Percentiles rank a stretch among this genome's conserved stretches.
Evolutionary conservation across 1,140 invertebrate species (phyloP).

Genomic region (Leguminivora glycinivorella): DNA sequence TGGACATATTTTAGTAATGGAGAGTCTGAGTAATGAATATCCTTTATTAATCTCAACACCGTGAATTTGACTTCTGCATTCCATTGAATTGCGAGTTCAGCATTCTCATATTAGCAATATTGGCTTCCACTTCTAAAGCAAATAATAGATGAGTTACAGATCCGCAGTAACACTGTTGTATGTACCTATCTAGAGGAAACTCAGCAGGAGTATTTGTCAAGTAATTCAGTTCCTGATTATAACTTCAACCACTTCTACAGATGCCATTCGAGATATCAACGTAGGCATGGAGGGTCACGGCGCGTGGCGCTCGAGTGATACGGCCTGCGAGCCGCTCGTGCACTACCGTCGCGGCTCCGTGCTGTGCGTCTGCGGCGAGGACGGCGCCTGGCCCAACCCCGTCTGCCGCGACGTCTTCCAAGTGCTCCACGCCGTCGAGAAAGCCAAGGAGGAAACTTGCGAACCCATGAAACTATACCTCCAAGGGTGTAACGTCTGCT

Average conservation of each 20-base stretch:
- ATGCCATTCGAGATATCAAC: constrained; percentile 57
- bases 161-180: too few species aligned
- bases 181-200: too few species aligned
- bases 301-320: constrained; percentile 47
- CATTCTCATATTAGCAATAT: too few species aligned
- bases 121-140: too few species aligned
- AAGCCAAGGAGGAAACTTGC: constrained; percentile 41
- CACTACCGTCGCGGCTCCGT: constrained; percentile 47
- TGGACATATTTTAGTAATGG: too few species aligned
- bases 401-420: constrained; percentile 58
- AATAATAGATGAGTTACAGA: too few species aligned
- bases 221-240: neutral
- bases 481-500: constrained; percentile 62
- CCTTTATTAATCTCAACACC: too few species aligned
- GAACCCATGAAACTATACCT: constrained; percentile 55
- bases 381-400: constrained; percentile 67
- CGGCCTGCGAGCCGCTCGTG: constrained; percentile 52
- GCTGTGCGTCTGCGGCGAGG: constrained; percentile 59
- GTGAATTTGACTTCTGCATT: too few species aligned
- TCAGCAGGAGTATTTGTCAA: too few species aligned
- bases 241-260: constrained; percentile 36
- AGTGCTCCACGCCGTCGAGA: constrained; percentile 52
- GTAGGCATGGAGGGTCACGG: constrained; percentile 70
- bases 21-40: too few species aligned
- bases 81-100: too few species aligned